Evolutionary conservation across 2,888 invertebrate species (phyloP), one percentile per base, ranked within the genome.

Genomic region (Tanytarsus gracilentus): DNA sequence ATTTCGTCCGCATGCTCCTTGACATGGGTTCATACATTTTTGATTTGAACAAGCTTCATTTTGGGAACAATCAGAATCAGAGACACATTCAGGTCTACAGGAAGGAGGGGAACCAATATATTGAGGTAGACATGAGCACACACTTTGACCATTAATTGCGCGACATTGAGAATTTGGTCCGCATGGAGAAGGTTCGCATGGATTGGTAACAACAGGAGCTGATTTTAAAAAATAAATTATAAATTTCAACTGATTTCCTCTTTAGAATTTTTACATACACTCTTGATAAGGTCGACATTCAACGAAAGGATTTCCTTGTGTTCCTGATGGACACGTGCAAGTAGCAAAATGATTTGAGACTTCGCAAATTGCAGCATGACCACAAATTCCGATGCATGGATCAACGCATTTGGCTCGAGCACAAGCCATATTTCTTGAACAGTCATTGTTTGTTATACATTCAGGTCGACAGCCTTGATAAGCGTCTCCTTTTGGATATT

Each of bases 11-110:
- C 92, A 92, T 44, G 85, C 82, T 52, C 86, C 86, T 2, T 79
- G 78, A 66, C 90, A 91, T 8, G 90, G 90, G 73, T 90, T 83
- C 53, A 80, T 77, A 69, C 90, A 91, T 73, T 84, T 86, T 63
- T 82, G 81, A 65, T 84, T 84, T 39, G 84, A 76, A 68, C 91
- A 91, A 5, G 90, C 85, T 70, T 82, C 84, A 55, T 84, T 82
- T 61, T 79, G 78, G 3, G 84, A 75, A 71, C 91, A 91, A 70
- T 90, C 89, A 3, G 86, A 82, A 64, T 85, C 89, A 64, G 85
- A 83, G 4, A 86, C 83, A 68, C 89, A 89, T 74, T 89, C 88
- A 0, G 88, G 88, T 65, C 86, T 78, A 68, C 89, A 90, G 36
- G 81, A 80, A n/a, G 83, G 83, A 40, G 91, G 89, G 66, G 81